These are phyloP conservation scores for Glyptemys insculpta DNA, from an alignment of 2,797 vertebrate genomes.

Conservation along the genomic window DNA sequence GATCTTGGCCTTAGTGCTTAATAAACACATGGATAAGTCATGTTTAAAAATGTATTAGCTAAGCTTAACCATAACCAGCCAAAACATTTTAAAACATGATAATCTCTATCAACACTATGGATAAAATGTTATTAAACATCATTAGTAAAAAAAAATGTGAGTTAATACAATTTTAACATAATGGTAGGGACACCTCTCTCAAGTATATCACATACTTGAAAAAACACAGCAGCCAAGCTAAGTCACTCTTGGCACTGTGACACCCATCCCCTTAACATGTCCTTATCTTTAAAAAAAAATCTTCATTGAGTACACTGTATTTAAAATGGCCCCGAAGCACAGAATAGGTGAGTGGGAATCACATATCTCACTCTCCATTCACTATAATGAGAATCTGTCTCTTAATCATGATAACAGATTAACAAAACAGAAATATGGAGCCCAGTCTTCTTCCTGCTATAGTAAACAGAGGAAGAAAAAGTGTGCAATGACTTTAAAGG, in stretches of 20 bases:
- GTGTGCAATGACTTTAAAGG: neutral
- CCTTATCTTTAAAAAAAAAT: neutral
- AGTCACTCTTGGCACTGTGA: neutral
- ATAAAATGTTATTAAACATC: neutral
- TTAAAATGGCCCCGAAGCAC: neutral
- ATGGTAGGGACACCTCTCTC: neutral
- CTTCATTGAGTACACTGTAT: neutral
- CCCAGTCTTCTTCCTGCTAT: neutral
- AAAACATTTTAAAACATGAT: neutral
- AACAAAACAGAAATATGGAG: neutral
- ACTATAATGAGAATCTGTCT: neutral
- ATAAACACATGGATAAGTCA: neutral
- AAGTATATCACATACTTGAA: neutral
- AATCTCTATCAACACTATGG: neutral
- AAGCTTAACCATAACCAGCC: neutral
- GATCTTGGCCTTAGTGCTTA: neutral
- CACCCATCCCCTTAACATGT: neutral
- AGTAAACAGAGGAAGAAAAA: neutral
- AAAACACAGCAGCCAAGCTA: neutral
- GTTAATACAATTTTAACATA: neutral
- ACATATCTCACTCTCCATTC: neutral
- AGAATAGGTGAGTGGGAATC: neutral
- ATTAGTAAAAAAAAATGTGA: neutral
- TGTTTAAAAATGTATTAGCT: neutral
- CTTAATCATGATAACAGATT: neutral